A percentile compares a stretch with the other conserved stretches of the same genome.
Evolutionary conservation across 2,797 vertebrate genomes (phyloP).

Genomic region (Hephaestus fuliginosus): DNA sequence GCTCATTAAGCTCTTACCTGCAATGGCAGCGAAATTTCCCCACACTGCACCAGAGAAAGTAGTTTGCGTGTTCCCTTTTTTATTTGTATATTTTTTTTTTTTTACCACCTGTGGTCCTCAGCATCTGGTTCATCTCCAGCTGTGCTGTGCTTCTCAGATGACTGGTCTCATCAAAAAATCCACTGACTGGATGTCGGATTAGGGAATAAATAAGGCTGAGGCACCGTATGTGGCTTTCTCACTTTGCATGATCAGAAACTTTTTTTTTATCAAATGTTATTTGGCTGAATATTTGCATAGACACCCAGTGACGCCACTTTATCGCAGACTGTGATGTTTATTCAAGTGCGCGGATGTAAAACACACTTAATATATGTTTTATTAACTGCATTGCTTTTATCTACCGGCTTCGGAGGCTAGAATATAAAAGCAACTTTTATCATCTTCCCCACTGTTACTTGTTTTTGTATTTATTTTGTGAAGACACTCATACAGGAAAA

Average conservation of each 20-base stretch:
- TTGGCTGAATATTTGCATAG: conserved; percentile 67
- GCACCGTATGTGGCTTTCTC: conserved; percentile 34
- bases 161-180: conserved; percentile 30
- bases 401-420: conserved; percentile 15
- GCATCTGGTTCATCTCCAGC: conserved; percentile 41
- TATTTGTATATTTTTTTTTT: background rate
- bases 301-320: conserved; percentile 24
- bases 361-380: background rate
- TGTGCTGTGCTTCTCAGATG: conserved; percentile 20
- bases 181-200: conserved; percentile 16
- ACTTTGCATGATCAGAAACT: conserved; percentile 61
- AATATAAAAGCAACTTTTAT: conserved; percentile 41
- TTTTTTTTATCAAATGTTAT: conserved; percentile 40
- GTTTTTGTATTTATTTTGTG: conserved; percentile 19
- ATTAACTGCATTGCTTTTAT: conserved; percentile 36
- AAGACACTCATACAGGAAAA: conserved; percentile 29
- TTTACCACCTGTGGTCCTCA: conserved; percentile 27
- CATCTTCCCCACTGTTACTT: background rate
- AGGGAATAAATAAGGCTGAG: conserved; percentile 22
- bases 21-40: conserved; percentile 6
- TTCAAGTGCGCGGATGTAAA: background rate
- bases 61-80: background rate
- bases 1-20: conserved; percentile 50
- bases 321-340: conserved; percentile 10
- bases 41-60: conserved; percentile 1